Evolutionary conservation across 2,797 vertebrate genomes (phyloP).

Genomic region (Tachyglossus aculeatus): DNA sequence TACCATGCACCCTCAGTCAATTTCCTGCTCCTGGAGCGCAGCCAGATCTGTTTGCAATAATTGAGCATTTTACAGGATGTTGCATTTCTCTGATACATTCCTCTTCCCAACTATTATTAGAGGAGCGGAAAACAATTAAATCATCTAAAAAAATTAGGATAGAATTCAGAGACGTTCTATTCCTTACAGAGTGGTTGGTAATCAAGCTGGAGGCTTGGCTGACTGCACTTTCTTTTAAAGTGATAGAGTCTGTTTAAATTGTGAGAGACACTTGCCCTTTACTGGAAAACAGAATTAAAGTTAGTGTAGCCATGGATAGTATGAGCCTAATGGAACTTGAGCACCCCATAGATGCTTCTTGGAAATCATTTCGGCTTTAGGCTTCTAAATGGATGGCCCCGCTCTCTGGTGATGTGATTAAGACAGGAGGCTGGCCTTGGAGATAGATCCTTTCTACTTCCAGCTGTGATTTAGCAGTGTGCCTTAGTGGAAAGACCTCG

Average conservation of each 20-base stretch:
- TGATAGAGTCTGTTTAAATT: conserved; percentile 54
- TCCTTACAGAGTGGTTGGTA: conserved; percentile 46
- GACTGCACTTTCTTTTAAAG: conserved; percentile 15
- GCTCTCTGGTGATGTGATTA: conserved; percentile 11
- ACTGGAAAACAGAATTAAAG: conserved; percentile 44
- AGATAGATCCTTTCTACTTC: no score
- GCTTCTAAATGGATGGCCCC: conserved; percentile 30
- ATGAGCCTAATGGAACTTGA: conserved; percentile 18
- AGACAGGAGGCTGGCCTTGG: neutral
- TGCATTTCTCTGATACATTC: conserved; percentile 19
- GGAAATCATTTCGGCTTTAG: conserved; percentile 42
- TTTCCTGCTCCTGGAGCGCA: conserved; percentile 23
- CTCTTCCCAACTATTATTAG: conserved; percentile 15
- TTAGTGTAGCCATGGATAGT: conserved; percentile 14
- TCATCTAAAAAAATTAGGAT: conserved; percentile 12
- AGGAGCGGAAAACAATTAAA: conserved; percentile 42
- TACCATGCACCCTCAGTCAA: conserved; percentile 26
- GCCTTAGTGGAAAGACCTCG: neutral
- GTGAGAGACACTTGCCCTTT: conserved; percentile 39
- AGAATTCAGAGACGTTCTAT: conserved; percentile 12
- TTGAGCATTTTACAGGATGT: conserved; percentile 28
- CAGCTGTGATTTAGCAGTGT: no score
- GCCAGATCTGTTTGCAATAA: conserved; percentile 37
- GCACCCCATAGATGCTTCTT: conserved; percentile 28
- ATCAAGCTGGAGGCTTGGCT: conserved; percentile 43